phyloP scores from a whole-genome alignment of 1,140 invertebrate species.

The Aporrectodea caliginosa region DNA sequence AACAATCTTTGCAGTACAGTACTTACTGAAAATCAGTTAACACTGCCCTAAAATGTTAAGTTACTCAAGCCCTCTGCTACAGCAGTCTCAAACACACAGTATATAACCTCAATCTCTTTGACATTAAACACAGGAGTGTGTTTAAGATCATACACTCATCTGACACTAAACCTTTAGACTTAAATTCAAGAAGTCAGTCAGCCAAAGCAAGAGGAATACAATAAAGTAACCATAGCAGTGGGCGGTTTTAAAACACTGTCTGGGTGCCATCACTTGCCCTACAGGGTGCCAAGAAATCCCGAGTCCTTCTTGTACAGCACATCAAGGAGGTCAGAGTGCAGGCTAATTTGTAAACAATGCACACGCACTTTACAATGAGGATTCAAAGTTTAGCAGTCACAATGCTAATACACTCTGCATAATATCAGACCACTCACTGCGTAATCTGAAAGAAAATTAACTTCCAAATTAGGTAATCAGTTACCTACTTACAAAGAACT shows the following conservation, averaged over 20 bases:
- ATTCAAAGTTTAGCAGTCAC: not conserved
- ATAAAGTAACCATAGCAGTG: not conserved
- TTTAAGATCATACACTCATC: not conserved
- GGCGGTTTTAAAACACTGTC: not conserved
- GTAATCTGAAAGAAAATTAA: not conserved
- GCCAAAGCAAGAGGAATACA: no score
- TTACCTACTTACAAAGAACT: no score
- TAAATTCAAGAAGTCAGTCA: no score
- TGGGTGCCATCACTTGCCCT: not conserved
- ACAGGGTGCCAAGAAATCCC: not conserved
- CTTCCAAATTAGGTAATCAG: not conserved
- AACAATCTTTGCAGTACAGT: no score
- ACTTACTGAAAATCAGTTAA: no score
- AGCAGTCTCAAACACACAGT: no score
- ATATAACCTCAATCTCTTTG: no score
- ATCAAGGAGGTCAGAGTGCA: not conserved
- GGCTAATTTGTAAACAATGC: not conserved
- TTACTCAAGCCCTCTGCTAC: no score
- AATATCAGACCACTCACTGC: not conserved
- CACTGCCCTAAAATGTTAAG: no score
- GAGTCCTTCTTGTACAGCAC: not conserved
- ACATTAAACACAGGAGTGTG: no score
- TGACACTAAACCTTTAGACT: not conserved
- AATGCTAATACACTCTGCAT: not conserved
- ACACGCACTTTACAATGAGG: not conserved